Conservation (phyloP, 2,888 invertebrate species). For the Dromius quadrimaculatus region DNA sequence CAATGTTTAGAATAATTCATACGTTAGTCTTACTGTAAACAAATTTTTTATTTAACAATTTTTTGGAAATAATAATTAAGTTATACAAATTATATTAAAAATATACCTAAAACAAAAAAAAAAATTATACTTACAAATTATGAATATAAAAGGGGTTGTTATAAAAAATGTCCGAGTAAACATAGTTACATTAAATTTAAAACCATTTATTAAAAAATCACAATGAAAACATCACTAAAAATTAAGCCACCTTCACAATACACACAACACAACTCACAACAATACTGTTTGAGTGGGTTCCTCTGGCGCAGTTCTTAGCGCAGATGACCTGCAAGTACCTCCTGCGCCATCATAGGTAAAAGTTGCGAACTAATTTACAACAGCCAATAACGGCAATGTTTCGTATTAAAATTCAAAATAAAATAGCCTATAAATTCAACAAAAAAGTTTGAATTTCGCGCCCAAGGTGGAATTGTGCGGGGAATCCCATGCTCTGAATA, state of each 20-base stretch:
- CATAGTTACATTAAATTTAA: conserved; percentile 40
- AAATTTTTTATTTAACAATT: background rate
- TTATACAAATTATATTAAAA: background rate
- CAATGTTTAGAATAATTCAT: background rate
- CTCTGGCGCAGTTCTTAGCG: conserved; percentile 3
- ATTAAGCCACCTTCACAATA: conserved; percentile 35
- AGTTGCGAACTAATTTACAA: conserved; percentile 13
- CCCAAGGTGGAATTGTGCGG: too few relatives aligned
- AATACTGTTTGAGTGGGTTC: conserved; percentile 28
- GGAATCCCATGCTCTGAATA: too few relatives aligned
- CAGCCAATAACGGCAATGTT: conserved; percentile 3
- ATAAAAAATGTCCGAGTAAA: conserved; percentile 36
- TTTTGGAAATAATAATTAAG: background rate
- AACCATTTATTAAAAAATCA: conserved; percentile 43
- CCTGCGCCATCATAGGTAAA: conserved; percentile 29
- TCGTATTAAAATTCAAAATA: too few relatives aligned
- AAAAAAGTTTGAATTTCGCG: too few relatives aligned
- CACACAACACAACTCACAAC: conserved; percentile 33
- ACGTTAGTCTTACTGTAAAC: background rate
- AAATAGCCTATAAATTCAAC: too few relatives aligned
- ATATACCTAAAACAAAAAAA: background rate
- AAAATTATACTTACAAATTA: conserved; percentile 34
- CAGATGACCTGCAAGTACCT: conserved; percentile 36
- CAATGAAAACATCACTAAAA: conserved; percentile 45
- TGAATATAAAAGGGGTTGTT: conserved; percentile 24